Evolutionary conservation across 2,888 invertebrate species (phyloP), one percentile per base, ranked within the genome.

Genomic region (Acanthopleura granulata): DNA sequence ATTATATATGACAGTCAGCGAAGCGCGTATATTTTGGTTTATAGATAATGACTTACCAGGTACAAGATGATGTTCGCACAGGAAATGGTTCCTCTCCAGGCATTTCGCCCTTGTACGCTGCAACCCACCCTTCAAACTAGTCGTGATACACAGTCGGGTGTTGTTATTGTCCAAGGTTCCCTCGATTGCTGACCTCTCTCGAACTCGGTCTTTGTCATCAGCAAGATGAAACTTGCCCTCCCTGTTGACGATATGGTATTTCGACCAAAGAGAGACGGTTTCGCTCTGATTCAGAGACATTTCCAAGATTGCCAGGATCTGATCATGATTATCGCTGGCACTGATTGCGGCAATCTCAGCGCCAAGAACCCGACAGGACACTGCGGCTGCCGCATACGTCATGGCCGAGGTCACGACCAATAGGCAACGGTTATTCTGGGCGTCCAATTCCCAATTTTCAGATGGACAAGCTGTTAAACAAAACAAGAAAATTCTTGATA

Each of bases 401-500:
- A 66, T 66, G 6, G 14, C 15, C 1, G 25, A 66, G 29, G 9
- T 15, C 1, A 66, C 29, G 3, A 66, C 27, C 29, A 66, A 27
- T 14, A 66, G 29, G 25, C 66, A 66, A 16, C 66, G 22, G 16
- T 27, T 66, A 25, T 66, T 66, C 29, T 3, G 25, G 6, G 16
- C 25, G 29, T 66, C 66, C 25, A 27, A 15, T 16, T 27, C 16
- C 66, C 66, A 66, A 27, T 66, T 66, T 25, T 66, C 25, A 15
- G 66, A 66, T 22, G 66, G 66, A 66, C 66, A 66, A 22, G 6
- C 66, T 66, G 66, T 66, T 6, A 22, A 57, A n/a, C 1, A 12
- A 57, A 40, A 3, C 3, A 3, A 3, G 9, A 40, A 40, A 40
- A 40, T 6, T 40, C 3, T 9, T 40, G 40, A 40, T 9, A 9